Conservation (phyloP, 2,888 invertebrate genomes). For the Hirtodrosophila histrioides region DNA sequence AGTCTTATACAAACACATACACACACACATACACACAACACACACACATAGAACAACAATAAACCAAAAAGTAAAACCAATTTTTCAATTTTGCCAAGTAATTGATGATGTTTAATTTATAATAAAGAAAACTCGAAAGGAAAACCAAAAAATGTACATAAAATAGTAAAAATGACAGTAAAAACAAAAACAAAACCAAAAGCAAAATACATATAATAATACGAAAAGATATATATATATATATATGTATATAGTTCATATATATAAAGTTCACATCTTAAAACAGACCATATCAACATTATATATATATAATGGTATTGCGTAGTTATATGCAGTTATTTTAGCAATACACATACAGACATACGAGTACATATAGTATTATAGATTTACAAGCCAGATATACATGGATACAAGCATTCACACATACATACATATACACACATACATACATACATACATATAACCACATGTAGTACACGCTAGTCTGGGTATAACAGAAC, state of each 20-base stretch:
- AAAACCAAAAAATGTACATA: slow-evolving; percentile 38
- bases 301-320: slow-evolving; percentile 45
- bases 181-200: slow-evolving; percentile 3
- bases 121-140: background rate
- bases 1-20: slow-evolving; percentile 41
- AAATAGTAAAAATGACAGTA: slow-evolving; percentile 35
- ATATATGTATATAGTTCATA: slow-evolving; percentile 14
- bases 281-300: slow-evolving; percentile 74
- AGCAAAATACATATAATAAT: slow-evolving; percentile 10
- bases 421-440: slow-evolving; percentile 10
- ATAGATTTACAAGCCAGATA: slow-evolving; percentile 18
- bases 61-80: slow-evolving; percentile 18
- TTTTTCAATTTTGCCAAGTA: slow-evolving; percentile 33
- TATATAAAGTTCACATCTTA: slow-evolving; percentile 51
- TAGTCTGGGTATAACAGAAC: slow-evolving; percentile 6
- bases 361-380: slow-evolving; percentile 28
- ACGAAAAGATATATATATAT: slow-evolving; percentile 13
- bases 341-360: slow-evolving; percentile 36
- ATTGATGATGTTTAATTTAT: slow-evolving; percentile 7
- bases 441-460: slow-evolving; percentile 12
- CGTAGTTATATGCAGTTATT: slow-evolving; percentile 40
- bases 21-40: slow-evolving; percentile 8
- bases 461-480: slow-evolving; percentile 3
- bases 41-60: slow-evolving; percentile 20
- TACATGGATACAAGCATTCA: slow-evolving; percentile 11